Percentiles rank a stretch among this genome's conserved stretches.
Evolutionary conservation across 2,888 invertebrate species (phyloP).

Genomic region (Ditylenchus weischeri): DNA sequence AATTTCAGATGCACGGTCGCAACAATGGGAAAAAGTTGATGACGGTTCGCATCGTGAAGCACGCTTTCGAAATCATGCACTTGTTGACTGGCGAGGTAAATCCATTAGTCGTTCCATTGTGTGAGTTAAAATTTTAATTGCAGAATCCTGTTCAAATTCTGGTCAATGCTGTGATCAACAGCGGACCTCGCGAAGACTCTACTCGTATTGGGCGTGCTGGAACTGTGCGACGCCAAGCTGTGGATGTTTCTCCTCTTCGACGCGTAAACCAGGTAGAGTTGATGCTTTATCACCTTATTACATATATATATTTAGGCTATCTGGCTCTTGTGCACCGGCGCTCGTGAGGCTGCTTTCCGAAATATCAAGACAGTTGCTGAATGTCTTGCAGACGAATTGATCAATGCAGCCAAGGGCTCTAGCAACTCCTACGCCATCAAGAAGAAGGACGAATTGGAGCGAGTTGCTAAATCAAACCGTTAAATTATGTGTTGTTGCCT

Average conservation of each 20-base stretch:
- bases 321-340: slow-evolving; percentile 97
- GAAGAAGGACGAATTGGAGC: slow-evolving; percentile 99
- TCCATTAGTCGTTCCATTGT: background rate
- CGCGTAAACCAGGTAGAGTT: slow-evolving; percentile 79
- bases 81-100: slow-evolving; percentile 64
- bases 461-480: slow-evolving; percentile 99
- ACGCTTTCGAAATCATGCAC: slow-evolving; percentile 97
- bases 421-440: slow-evolving; percentile 99
- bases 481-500: slow-evolving; percentile 65
- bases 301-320: slow-evolving; percentile 69
- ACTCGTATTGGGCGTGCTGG: slow-evolving; percentile 99
- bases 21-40: slow-evolving; percentile 99
- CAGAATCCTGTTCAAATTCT: slow-evolving; percentile 74
- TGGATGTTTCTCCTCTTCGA: slow-evolving; percentile 94
- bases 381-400: slow-evolving; percentile 98
- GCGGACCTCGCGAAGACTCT: slow-evolving; percentile 97
- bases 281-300: background rate
- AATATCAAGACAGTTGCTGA: slow-evolving; percentile 99
- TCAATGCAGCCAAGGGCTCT: slow-evolving; percentile 99
- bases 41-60: slow-evolving; percentile 97
- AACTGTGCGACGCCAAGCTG: slow-evolving; percentile 98
- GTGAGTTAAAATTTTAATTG: slow-evolving; percentile 21
- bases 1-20: slow-evolving; percentile 83
- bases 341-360: slow-evolving; percentile 97
- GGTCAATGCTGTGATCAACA: slow-evolving; percentile 96